Percentiles rank a stretch among this genome's conserved stretches.
Evolutionary conservation across 2,113 vertebrate species (phyloP).

Genomic region (Egretta garzetta): DNA sequence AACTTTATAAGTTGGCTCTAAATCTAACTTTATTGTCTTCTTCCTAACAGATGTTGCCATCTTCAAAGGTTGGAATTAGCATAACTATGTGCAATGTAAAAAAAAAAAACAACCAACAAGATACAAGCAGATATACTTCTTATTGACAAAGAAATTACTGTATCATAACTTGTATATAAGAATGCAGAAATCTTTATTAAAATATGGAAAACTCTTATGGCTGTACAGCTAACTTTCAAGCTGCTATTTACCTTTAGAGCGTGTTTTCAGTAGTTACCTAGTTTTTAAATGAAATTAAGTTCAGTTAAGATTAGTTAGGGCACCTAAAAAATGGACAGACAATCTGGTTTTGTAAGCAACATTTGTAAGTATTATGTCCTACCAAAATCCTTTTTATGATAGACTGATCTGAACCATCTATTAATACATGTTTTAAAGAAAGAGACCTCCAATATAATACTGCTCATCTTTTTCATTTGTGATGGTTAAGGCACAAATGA

Average conservation of each 20-base stretch:
- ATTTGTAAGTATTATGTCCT: background rate
- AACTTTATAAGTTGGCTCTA: background rate
- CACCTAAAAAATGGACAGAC: background rate
- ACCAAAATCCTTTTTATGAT: background rate
- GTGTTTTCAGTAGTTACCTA: background rate
- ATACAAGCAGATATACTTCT: background rate
- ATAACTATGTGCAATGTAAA: background rate
- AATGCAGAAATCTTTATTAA: conserved; percentile 13
- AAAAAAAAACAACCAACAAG: background rate
- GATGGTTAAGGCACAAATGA: background rate
- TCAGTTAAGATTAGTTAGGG: conserved; percentile 3
- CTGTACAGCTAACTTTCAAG: background rate
- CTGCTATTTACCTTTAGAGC: background rate
- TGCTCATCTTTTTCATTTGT: background rate
- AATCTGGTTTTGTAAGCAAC: background rate
- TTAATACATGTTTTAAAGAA: background rate
- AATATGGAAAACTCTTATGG: background rate
- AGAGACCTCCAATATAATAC: background rate
- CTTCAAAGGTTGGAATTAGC: background rate
- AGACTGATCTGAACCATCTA: background rate
- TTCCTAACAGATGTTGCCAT: background rate
- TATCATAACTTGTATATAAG: conserved; percentile 8
- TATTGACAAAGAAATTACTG: background rate
- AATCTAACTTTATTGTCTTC: background rate
- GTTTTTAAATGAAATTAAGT: background rate